A percentile compares a stretch with the other conserved stretches of the same genome.
These are phyloP conservation scores for Eleginops maclovinus DNA, from an alignment of 2,113 vertebrate genomes.

Conservation along the genomic window DNA sequence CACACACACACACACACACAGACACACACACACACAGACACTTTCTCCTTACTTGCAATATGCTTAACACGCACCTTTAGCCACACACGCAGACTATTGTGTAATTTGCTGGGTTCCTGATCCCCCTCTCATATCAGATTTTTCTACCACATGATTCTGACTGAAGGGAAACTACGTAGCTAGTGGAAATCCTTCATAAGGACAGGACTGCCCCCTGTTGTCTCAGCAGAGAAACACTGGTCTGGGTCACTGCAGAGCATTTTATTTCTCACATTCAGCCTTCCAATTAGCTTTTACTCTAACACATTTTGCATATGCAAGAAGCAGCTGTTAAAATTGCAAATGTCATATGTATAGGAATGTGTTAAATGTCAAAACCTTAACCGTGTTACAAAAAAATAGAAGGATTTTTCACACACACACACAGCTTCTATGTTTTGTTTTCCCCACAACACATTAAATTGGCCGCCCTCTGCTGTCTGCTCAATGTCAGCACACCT, in stretches of 20 bases:
- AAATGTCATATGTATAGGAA: neutral
- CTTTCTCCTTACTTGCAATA: slow-evolving; percentile 35
- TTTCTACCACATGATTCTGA: slow-evolving; percentile 50
- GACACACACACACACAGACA: slow-evolving; percentile 19
- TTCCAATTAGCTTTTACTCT: neutral
- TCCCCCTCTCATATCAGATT: slow-evolving; percentile 50
- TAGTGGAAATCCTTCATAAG: slow-evolving; percentile 6
- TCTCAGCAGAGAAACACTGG: slow-evolving; percentile 36
- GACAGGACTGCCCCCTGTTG: slow-evolving; percentile 80
- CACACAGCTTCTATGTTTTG: neutral
- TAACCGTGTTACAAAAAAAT: neutral
- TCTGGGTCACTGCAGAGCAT: slow-evolving; percentile 52
- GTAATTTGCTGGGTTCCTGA: slow-evolving; percentile 59
- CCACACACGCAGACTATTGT: slow-evolving; percentile 53
- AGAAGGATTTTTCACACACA: neutral
- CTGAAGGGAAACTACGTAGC: slow-evolving; percentile 13
- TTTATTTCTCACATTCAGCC: slow-evolving; percentile 28
- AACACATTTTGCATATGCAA: slow-evolving; percentile 3
- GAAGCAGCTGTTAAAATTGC: neutral
- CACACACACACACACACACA: slow-evolving; percentile 11
- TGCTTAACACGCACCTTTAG: slow-evolving; percentile 52
- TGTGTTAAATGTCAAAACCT: neutral
- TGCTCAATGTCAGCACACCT: slow-evolving; percentile 42
- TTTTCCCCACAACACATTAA: slow-evolving; percentile 17
- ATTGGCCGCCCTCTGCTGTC: slow-evolving; percentile 73